phyloP scores from a whole-genome alignment of 2,888 invertebrate species.

The Gymnosoma rotundatum region DNA sequence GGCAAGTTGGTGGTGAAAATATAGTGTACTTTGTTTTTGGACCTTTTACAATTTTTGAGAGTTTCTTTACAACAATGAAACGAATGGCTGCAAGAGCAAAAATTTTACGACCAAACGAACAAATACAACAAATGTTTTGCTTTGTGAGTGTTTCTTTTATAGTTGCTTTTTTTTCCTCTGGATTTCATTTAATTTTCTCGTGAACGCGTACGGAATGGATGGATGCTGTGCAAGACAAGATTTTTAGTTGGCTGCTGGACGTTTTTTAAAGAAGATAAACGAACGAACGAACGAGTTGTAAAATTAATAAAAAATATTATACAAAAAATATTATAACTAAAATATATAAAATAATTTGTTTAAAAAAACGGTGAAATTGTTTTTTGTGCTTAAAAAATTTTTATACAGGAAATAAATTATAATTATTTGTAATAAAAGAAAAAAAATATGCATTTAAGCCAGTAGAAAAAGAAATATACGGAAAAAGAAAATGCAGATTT shows the following conservation, averaged over 20 bases:
- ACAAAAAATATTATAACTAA: conserved; percentile 38
- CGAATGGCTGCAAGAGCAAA: conserved; percentile 32
- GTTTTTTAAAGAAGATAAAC: conserved; percentile 67
- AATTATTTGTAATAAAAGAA: background rate
- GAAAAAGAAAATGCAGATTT: conserved; percentile 49
- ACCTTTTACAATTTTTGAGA: conserved; percentile 55
- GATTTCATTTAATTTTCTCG: conserved; percentile 57
- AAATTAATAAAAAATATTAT: conserved; percentile 21
- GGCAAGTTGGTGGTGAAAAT: conserved; percentile 17
- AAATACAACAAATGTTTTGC: conserved; percentile 57
- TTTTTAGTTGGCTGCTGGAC: conserved; percentile 70
- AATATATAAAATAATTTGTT: conserved; percentile 29
- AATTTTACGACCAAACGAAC: conserved; percentile 18
- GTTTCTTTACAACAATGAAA: conserved; percentile 19
- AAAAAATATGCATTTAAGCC: background rate
- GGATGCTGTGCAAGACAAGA: conserved; percentile 68
- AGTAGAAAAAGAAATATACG: background rate
- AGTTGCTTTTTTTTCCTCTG: conserved; percentile 50
- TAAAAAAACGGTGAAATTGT: conserved; percentile 34
- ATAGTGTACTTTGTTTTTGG: conserved; percentile 16
- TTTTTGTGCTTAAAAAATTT: conserved; percentile 23
- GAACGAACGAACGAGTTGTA: conserved; percentile 52
- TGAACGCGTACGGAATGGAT: conserved; percentile 47
- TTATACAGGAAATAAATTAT: background rate
- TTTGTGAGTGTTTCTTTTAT: conserved; percentile 63